Conservation (phyloP, 1,140 invertebrate genomes). For the Atta cephalotes region DNA sequence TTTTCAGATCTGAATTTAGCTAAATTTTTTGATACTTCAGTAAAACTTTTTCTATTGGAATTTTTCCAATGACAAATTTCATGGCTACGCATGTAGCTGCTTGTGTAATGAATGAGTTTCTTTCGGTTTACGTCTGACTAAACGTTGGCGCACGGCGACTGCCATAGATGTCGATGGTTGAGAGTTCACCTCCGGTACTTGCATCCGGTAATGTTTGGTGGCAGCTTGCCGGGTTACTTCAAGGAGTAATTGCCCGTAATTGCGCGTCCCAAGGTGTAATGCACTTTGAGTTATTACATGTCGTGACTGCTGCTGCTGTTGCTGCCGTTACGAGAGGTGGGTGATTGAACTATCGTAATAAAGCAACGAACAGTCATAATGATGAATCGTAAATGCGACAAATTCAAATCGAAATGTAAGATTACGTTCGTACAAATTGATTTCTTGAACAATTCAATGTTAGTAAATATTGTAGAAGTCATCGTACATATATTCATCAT, state of each 20-base stretch:
- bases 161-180: conserved; percentile 70
- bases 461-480: background rate
- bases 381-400: conserved; percentile 12
- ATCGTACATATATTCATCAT: too few species aligned
- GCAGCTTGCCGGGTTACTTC: conserved; percentile 69
- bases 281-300: conserved; percentile 56
- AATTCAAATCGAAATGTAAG: conserved; percentile 24
- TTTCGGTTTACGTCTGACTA: conserved; percentile 76
- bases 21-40: too few species aligned
- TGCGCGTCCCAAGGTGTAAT: conserved; percentile 49
- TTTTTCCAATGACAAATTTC: conserved; percentile 19
- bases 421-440: conserved; percentile 4
- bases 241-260: conserved; percentile 55
- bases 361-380: conserved; percentile 12
- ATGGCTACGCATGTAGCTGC: conserved; percentile 38
- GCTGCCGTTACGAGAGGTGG: conserved; percentile 15
- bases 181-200: conserved; percentile 62
- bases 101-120: conserved; percentile 77
- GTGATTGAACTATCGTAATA: conserved; percentile 48
- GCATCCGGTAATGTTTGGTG: conserved; percentile 70
- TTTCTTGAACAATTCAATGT: conserved; percentile 9
- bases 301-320: conserved; percentile 24
- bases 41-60: background rate
- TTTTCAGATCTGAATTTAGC: too few species aligned
- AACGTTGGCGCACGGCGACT: conserved; percentile 69